Conservation (phyloP, 2,888 invertebrate species). For the Cosmia trapezina region DNA sequence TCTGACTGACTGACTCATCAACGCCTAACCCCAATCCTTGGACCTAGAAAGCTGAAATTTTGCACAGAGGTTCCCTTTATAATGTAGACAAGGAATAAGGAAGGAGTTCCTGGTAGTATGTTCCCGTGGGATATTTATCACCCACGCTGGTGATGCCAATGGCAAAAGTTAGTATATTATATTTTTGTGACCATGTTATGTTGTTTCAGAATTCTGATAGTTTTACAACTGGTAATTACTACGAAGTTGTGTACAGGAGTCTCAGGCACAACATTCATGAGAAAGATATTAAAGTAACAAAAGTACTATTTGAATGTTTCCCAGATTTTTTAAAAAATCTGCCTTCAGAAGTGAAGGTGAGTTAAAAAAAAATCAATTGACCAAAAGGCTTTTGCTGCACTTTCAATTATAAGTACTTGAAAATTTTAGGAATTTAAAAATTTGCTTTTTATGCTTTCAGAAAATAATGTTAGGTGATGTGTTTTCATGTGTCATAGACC, state of each 20-base stretch:
- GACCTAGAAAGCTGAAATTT: no score
- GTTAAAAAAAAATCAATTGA: background rate
- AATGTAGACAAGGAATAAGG: no score
- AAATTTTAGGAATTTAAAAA: background rate
- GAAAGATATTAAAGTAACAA: conserved; percentile 77
- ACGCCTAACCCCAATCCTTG: no score
- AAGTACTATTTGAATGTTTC: conserved; percentile 74
- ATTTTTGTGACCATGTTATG: conserved; percentile 7
- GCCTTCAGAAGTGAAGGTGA: conserved; percentile 77
- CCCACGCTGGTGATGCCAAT: no score
- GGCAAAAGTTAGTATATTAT: no score
- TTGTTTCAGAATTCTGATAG: conserved; percentile 66
- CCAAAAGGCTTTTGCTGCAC: background rate
- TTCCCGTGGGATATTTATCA: no score
- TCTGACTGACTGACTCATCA: no score
- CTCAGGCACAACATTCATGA: conserved; percentile 75
- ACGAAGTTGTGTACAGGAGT: conserved; percentile 82
- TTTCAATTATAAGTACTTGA: background rate
- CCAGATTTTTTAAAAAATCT: conserved; percentile 73
- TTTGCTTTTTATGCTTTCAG: conserved; percentile 69
- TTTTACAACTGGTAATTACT: conserved; percentile 82
- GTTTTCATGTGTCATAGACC: conserved; percentile 74
- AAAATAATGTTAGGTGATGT: conserved; percentile 76
- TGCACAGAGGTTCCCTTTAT: no score
- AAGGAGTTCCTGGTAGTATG: no score